Evolutionary conservation across 2,113 vertebrate genomes (phyloP), one percentile per base, ranked within the genome.

Genomic region (Ameiurus melas): DNA sequence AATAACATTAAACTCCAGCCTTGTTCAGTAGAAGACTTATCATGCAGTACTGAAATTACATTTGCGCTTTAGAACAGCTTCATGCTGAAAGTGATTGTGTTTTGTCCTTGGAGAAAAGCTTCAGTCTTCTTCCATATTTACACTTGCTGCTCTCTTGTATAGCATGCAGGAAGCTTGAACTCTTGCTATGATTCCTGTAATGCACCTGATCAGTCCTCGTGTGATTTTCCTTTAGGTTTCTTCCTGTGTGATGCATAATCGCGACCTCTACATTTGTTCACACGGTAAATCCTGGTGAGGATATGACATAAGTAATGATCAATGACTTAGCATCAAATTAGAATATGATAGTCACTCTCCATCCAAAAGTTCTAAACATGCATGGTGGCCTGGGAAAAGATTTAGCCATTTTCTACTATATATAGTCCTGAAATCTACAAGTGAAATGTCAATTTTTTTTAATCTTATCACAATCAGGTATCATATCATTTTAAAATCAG

Each of bases 201-300:
- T 3, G 39, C n/a, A 43, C 30, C 2, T 27, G 85, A 80, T 95
- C 94, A 96, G 87, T 96, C 94, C 79, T 91, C 91, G 43, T 95
- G 96, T 81, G 90, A 64, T 39, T 95, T 96, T 91, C 90, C 93
- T 91, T 94, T 96, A 13, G 95, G 88, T 92, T 96, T 97, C 93
- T 97, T 97, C 93, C 95, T 95, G 0, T 98, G 97, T 4, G 94
- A 95, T 89, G 96, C 96, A 1, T 95, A 96, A 82, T 99, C 98
- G 66, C 97, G 97, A 90, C 96, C 95, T 94, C 97, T 96, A 93
- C 94, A 95, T 92, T 96, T 98, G 94, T 96, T 96, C 92, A 96
- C 91, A 85, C 95, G 95, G 90, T 96, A 99, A 93, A 95, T 94
- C 95, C 98, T 99, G 93, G 0, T 14, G 87, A 85, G 78, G 0